Base-by-base conservation (phyloP, 1,140 invertebrate species). In the Carposina sasakii region DNA sequence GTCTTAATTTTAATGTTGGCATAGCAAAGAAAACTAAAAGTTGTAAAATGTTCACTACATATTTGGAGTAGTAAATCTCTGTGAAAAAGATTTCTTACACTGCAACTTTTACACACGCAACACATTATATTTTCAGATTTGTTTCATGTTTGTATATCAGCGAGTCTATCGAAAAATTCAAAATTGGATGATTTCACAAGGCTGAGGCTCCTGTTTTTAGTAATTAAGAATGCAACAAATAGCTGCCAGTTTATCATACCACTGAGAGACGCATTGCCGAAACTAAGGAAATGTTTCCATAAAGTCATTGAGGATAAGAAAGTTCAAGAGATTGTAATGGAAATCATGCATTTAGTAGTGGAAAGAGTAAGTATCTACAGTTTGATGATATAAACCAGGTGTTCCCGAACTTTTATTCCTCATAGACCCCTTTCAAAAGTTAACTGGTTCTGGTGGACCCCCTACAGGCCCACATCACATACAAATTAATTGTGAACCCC, bases 141-240 rank as follows among this genome's bases (percentile, higher is more conserved):
- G 36, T 40, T 83, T 17, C 68, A 76, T 51, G 55, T 72, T 6
- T 62, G 55, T 26, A 44, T 76, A 5, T 34, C 45, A 15, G 42
- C 57, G 30, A 74, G 68, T 59, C 28, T 57, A 12, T 64, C 57
- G 48, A 69, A 67, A 33, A 34, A 57, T 44, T 75, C 67, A 1
- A 58, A 65, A 49, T 45, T 83, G 8, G 77, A 83, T 46, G 57
- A 56, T 34, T 72, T 63, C 48, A 67, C 67, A 19, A 78, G 71
- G 23, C 57, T 79, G 28, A 67, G 65, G 28, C 54, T 83, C 10
- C 22, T 79, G 1, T 67, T 60, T 42, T 54, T 69, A 36, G 44
- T 81, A 21, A 60, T 83, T 42, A 73, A 67, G 63, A 67, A 60
- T 63, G 69, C 59, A 31, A 60, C 41, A 20, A 66, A 51, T 2